Conservation (phyloP, 2,888 invertebrate genomes). For the Dicyrtomina minuta region DNA sequence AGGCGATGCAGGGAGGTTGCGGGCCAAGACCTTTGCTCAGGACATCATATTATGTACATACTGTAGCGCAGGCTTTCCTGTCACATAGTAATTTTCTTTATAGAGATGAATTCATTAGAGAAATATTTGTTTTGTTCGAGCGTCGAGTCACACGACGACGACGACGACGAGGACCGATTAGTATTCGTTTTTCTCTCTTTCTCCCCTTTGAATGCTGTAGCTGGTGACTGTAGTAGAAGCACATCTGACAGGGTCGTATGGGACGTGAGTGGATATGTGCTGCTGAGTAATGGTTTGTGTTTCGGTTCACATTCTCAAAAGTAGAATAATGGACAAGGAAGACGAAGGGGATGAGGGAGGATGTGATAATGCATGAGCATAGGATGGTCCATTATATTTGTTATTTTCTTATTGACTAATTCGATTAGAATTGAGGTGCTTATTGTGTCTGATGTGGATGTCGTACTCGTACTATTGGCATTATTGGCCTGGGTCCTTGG, state of each 20-base stretch:
- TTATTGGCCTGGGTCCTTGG: not conserved
- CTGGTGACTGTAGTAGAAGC: too few relatives aligned
- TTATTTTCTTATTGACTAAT: constrained; percentile 24
- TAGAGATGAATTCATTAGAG: constrained; percentile 17
- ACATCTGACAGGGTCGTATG: too few relatives aligned
- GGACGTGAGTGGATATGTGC: too few relatives aligned
- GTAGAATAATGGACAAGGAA: not conserved
- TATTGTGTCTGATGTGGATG: constrained; percentile 1
- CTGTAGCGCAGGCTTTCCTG: not conserved
- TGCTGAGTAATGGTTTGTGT: not conserved
- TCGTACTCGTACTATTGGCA: too few relatives aligned
- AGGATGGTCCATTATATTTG: not conserved
- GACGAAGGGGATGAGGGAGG: not conserved
- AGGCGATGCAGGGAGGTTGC: not conserved
- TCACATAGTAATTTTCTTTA: constrained; percentile 1
- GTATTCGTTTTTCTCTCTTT: not conserved
- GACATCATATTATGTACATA: not conserved
- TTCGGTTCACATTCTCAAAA: not conserved
- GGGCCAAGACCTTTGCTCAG: not conserved
- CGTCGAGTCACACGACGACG: too few relatives aligned
- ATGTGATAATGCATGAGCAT: not conserved
- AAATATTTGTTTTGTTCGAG: constrained; percentile 15
- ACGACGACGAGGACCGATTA: too few relatives aligned
- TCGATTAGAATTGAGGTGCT: constrained; percentile 33
- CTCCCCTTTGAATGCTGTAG: not conserved